Evolutionary conservation across 2,797 vertebrate genomes (phyloP), one percentile per base, ranked within the genome.

Genomic region (Muraenolepis orangiensis): DNA sequence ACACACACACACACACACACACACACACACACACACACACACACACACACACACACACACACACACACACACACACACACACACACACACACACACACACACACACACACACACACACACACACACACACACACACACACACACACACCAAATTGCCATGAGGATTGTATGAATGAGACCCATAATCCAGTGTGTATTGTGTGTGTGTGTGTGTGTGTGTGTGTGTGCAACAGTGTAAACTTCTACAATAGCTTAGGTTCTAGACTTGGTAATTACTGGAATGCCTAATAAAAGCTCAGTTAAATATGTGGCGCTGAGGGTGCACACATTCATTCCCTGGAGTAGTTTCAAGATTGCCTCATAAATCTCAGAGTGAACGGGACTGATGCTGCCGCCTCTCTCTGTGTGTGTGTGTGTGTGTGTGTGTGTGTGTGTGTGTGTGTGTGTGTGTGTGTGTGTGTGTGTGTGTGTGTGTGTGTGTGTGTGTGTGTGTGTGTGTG

Each of bases 31-130:
- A 57, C 3, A 7, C 30, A 69, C 67, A 69, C 12, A 30, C 61
- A 74, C 73, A 70, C 42, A 75, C 73, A 29, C 69, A 70, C 69
- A 70, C 69, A 36, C 31, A 68, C 66, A 38, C 20, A 38, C 69
- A 70, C 10, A 34, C 6, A 14, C 31, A 20, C 30, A 7, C n/a
- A n/a, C n/a, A n/a, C n/a, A n/a, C n/a, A n/a, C n/a, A n/a, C n/a
- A n/a, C n/a, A n/a, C n/a, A n/a, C n/a, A n/a, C n/a, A n/a, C n/a
- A n/a, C n/a, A n/a, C n/a, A n/a, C n/a, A n/a, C n/a, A n/a, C n/a
- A n/a, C n/a, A n/a, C n/a, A n/a, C n/a, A n/a, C n/a, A n/a, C n/a
- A n/a, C n/a, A n/a, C 4, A 40, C n/a, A 14, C 32, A 10, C 51
- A 23, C 32, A 23, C 51, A n/a, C 51, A 57, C 20, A n/a, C 51